Conservation (phyloP, 2,113 vertebrate species). For the Regulus satrapa region DNA sequence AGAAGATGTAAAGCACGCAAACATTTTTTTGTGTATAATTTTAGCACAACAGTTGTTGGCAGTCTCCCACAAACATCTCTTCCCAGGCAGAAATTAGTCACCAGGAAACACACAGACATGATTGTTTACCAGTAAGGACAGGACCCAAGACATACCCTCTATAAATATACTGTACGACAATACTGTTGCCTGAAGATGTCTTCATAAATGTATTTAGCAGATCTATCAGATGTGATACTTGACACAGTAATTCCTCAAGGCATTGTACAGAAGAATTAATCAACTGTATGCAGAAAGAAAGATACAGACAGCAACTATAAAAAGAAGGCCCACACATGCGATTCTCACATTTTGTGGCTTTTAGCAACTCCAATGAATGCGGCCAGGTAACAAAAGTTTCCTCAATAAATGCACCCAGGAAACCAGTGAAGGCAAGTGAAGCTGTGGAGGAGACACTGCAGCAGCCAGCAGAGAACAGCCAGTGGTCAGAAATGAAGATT, state of each 20-base stretch:
- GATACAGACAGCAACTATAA: neutral
- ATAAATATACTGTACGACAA: neutral
- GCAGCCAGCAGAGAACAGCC: neutral
- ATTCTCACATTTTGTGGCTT: neutral
- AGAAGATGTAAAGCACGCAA: neutral
- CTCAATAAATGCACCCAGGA: neutral
- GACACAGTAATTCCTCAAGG: conserved; percentile 15
- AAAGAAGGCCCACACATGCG: neutral
- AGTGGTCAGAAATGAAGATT: neutral
- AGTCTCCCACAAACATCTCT: neutral
- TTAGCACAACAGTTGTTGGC: neutral
- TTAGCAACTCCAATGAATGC: neutral
- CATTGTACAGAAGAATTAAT: conserved; percentile 11
- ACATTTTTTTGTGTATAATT: neutral
- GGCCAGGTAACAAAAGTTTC: neutral
- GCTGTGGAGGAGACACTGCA: neutral
- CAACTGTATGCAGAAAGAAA: neutral
- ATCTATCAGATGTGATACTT: conserved; percentile 4
- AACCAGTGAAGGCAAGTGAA: neutral
- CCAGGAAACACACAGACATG: neutral
- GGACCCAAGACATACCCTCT: neutral
- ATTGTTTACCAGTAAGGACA: neutral
- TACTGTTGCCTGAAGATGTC: neutral
- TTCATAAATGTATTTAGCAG: conserved; percentile 16
- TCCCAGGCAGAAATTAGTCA: conserved; percentile 1